Conservation (phyloP, 2,797 vertebrate genomes). For the Telmatherina bonti region DNA sequence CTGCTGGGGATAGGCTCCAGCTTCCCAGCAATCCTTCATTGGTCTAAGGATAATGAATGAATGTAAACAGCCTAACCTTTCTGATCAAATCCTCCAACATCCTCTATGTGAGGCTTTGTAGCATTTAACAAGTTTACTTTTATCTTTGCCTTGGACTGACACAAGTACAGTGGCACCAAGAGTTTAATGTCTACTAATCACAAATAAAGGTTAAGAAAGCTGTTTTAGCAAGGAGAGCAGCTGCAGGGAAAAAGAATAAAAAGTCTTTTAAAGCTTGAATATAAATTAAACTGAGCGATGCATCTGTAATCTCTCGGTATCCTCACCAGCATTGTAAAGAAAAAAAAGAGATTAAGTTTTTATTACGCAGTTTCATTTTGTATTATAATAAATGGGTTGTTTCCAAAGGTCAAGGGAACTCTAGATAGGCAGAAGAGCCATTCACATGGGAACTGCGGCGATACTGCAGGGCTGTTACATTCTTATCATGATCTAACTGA, state of each 20-base stretch:
- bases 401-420: slow-evolving; percentile 24
- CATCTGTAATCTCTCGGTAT: not conserved
- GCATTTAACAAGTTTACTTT: not conserved
- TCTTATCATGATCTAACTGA: slow-evolving; percentile 24
- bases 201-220: not conserved
- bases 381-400: slow-evolving; percentile 11
- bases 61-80: too few species aligned
- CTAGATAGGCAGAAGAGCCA: slow-evolving; percentile 12
- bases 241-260: not conserved
- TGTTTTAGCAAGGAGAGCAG: not conserved
- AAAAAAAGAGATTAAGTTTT: slow-evolving; percentile 8
- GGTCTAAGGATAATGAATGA: too few species aligned
- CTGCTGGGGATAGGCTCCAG: too few species aligned
- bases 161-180: not conserved
- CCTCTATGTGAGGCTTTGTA: not conserved
- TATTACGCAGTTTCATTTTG: slow-evolving; percentile 10
- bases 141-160: not conserved
- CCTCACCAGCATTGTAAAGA: slow-evolving; percentile 10
- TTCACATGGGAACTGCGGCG: not conserved
- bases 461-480: slow-evolving; percentile 8
- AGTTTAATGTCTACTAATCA: not conserved
- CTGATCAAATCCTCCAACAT: not conserved
- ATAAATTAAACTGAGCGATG: not conserved
- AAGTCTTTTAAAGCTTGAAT: slow-evolving; percentile 12
- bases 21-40: too few species aligned